phyloP scores from a whole-genome alignment of 2,888 invertebrate genomes.

The Reticulitermes lucifugus region DNA sequence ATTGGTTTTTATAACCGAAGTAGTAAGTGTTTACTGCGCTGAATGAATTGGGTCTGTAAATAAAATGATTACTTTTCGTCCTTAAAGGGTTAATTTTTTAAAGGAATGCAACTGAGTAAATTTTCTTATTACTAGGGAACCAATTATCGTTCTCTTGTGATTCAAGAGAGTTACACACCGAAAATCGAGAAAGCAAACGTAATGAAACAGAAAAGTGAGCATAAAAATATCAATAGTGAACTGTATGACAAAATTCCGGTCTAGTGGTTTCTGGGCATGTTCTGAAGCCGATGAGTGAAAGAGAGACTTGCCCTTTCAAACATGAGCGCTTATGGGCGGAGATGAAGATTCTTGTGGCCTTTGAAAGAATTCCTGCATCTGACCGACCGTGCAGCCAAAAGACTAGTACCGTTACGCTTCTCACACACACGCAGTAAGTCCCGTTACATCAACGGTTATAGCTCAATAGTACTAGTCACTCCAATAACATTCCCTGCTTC shows the following conservation, averaged over 20 bases:
- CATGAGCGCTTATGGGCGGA: not conserved
- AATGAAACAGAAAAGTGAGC: not conserved
- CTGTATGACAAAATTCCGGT: not conserved
- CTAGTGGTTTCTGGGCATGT: not conserved
- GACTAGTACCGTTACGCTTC: constrained; percentile 22
- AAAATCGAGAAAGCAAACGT: too few relatives aligned
- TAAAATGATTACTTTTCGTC: too few relatives aligned
- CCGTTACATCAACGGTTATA: constrained; percentile 28
- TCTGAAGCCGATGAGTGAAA: not conserved
- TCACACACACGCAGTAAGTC: not conserved
- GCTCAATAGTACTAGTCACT: constrained; percentile 13
- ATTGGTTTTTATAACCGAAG: too few relatives aligned
- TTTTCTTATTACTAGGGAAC: too few relatives aligned
- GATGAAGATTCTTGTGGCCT: not conserved
- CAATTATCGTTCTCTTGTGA: too few relatives aligned
- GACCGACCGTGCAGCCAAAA: not conserved
- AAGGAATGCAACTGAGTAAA: too few relatives aligned
- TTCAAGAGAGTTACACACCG: too few relatives aligned
- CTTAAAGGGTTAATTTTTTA: too few relatives aligned
- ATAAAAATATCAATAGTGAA: not conserved
- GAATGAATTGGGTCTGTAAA: too few relatives aligned
- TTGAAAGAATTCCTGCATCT: constrained; percentile 4
- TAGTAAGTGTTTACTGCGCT: too few relatives aligned
- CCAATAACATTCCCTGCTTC: not conserved
- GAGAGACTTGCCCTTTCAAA: constrained; percentile 28